These are phyloP conservation scores for Darevskia mixta DNA, from an alignment of 2,797 vertebrate genomes.

Conservation along the genomic window DNA sequence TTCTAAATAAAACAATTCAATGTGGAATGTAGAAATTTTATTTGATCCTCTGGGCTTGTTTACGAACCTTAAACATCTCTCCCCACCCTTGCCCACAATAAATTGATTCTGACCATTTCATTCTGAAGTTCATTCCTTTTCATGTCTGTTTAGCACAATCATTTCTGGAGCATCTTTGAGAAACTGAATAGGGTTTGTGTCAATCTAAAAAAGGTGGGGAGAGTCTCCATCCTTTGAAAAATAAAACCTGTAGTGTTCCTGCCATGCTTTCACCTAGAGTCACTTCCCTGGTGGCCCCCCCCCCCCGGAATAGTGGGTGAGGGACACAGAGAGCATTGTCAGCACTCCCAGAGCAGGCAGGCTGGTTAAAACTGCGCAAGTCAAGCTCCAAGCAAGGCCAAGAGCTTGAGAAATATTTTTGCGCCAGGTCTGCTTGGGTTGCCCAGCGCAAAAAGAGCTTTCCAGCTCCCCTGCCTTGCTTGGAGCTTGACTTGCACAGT, in stretches of 20 bases:
- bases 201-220: not conserved
- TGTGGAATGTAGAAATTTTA: not conserved
- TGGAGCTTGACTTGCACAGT: no score
- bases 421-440: no score
- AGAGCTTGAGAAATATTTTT: no score
- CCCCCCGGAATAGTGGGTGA: no score
- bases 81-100: no score
- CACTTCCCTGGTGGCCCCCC: not conserved
- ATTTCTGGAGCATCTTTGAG: not conserved
- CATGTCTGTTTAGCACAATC: not conserved
- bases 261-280: not conserved
- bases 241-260: not conserved
- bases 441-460: no score
- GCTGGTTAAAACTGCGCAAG: no score
- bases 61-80: not conserved
- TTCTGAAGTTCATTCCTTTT: not conserved
- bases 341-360: no score
- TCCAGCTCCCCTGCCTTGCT: no score
- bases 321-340: no score
- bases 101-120: not conserved
- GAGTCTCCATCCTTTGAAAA: not conserved
- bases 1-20: not conserved
- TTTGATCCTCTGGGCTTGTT: not conserved
- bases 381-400: no score
- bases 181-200: not conserved